A percentile compares a stretch with the other conserved stretches of the same genome.
These are phyloP conservation scores for Poeciliopsis occidentalis DNA, from an alignment of 2,113 vertebrate species.

Conservation along the genomic window DNA sequence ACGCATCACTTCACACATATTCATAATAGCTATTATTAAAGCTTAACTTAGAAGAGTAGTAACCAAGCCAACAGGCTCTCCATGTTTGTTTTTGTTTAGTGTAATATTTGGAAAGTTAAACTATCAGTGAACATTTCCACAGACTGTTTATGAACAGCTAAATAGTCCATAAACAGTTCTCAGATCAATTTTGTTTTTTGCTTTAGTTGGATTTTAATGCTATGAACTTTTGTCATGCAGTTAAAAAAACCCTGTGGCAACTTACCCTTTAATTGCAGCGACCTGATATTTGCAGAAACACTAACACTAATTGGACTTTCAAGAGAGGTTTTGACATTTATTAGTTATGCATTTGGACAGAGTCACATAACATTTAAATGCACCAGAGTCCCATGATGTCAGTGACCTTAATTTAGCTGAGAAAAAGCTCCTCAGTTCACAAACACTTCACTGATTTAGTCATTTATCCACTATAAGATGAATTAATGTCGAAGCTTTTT, in stretches of 20 bases:
- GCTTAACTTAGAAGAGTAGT: constrained; percentile 38
- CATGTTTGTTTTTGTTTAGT: constrained; percentile 1
- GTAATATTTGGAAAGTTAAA: constrained; percentile 15
- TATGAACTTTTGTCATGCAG: neutral
- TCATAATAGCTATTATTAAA: constrained; percentile 53
- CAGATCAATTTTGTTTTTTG: too few relatives aligned
- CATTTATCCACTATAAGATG: neutral
- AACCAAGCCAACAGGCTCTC: constrained; percentile 23
- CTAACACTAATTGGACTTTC: constrained; percentile 9
- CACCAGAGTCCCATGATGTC: constrained; percentile 3
- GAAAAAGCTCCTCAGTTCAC: neutral
- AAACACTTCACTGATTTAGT: neutral
- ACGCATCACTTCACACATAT: constrained; percentile 62
- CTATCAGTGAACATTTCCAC: neutral
- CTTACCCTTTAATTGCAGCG: neutral
- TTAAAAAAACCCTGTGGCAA: constrained; percentile 1
- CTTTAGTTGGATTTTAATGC: neutral
- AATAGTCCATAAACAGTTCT: too few relatives aligned
- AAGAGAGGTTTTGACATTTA: constrained; percentile 8
- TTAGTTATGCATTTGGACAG: constrained; percentile 10
- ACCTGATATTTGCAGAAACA: constrained; percentile 4
- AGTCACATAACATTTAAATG: constrained; percentile 8
- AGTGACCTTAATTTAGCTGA: neutral
- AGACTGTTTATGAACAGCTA: too few relatives aligned
- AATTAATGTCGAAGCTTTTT: neutral